These are phyloP conservation scores for Lemur catta DNA, from an alignment of 2,797 vertebrate genomes.

Conservation along the genomic window DNA sequence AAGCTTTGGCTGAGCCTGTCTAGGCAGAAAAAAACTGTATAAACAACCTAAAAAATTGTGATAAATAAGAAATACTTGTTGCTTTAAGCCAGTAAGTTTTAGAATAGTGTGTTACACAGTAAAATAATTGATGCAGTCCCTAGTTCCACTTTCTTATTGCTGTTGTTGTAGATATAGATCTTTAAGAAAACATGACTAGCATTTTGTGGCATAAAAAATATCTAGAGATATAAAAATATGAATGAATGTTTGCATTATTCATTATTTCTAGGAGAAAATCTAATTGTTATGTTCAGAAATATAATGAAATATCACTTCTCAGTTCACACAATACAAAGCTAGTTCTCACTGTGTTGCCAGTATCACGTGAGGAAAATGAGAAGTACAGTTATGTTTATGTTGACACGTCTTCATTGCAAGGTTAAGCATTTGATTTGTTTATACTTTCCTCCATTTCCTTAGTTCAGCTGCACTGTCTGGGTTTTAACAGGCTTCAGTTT, in stretches of 20 bases:
- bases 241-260: not conserved
- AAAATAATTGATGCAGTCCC: not conserved
- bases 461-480: constrained; percentile 53
- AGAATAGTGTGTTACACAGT: not conserved
- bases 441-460: constrained; percentile 54
- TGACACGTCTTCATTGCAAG: constrained; percentile 58
- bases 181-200: not conserved
- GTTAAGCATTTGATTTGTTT: constrained; percentile 73
- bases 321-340: not conserved
- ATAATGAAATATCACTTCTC: not conserved
- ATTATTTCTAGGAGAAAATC: not conserved
- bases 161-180: not conserved
- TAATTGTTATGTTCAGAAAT: not conserved
- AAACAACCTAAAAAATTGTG: not conserved
- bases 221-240: not conserved
- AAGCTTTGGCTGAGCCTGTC: not conserved
- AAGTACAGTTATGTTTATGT: constrained; percentile 63
- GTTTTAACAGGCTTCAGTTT: constrained; percentile 67
- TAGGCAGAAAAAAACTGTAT: not conserved
- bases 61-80: not conserved
- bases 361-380: constrained; percentile 1
- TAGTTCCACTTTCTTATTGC: not conserved
- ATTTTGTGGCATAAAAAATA: not conserved
- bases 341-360: not conserved
- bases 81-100: not conserved